Conservation (phyloP, 2,113 vertebrate genomes). For the Coreoperca whiteheadi region DNA sequence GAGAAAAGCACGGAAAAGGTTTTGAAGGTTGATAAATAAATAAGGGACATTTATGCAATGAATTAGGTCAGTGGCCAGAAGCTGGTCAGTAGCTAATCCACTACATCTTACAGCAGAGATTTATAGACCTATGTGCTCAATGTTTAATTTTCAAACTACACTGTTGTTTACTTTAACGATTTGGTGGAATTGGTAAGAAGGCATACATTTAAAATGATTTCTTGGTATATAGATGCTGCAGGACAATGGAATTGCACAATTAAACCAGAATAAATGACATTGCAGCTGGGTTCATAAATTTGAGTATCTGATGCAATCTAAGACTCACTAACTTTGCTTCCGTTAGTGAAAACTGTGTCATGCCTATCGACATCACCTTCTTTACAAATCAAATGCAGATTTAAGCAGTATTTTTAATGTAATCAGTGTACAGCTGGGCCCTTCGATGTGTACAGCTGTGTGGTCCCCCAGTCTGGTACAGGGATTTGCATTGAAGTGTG, state of each 20-base stretch:
- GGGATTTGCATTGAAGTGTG: slow-evolving; percentile 36
- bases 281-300: slow-evolving; percentile 13
- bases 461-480: not conserved
- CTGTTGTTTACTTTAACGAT: not conserved
- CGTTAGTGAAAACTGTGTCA: slow-evolving; percentile 1
- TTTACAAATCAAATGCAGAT: slow-evolving; percentile 61
- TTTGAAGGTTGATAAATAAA: slow-evolving; percentile 36
- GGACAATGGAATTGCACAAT: not conserved
- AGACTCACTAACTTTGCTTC: slow-evolving; percentile 1
- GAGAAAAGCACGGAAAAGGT: not conserved
- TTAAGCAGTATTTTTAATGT: slow-evolving; percentile 55
- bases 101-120: not conserved
- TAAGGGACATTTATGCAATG: slow-evolving; percentile 22
- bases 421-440: slow-evolving; percentile 37
- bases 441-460: slow-evolving; percentile 32
- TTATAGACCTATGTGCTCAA: not conserved
- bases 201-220: not conserved
- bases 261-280: not conserved
- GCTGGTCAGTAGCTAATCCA: not conserved
- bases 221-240: not conserved
- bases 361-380: not conserved
- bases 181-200: not conserved
- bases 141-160: not conserved
- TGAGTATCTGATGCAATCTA: slow-evolving; percentile 16
- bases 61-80: not conserved